Conservation (phyloP, 2,888 invertebrate genomes). For the Mamestra brassicae region DNA sequence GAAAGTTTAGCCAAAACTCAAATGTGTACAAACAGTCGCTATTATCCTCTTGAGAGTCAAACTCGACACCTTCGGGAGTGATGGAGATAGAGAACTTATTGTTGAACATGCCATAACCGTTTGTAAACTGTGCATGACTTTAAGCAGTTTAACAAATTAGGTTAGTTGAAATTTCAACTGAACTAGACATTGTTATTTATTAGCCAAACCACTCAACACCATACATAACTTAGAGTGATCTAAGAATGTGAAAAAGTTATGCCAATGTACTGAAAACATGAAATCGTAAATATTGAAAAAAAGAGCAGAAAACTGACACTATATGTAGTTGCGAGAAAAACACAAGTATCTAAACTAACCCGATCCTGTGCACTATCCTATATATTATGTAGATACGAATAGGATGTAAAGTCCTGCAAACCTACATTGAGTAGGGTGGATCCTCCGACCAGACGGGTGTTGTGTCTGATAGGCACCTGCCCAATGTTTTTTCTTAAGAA, state of each 20-base stretch:
- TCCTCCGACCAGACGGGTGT: no score
- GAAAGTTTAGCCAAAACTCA: slow-evolving; percentile 3
- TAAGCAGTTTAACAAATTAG: slow-evolving; percentile 24
- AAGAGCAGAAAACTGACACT: no score
- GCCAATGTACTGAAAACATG: no score
- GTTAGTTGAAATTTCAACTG: slow-evolving; percentile 19
- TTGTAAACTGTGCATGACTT: slow-evolving; percentile 38
- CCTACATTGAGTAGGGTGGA: no score
- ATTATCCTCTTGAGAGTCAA: slow-evolving; percentile 10
- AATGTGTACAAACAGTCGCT: slow-evolving; percentile 8
- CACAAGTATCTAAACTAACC: no score
- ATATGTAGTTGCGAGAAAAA: no score
- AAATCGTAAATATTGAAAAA: no score
- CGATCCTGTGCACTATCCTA: no score
- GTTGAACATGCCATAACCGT: slow-evolving; percentile 35
- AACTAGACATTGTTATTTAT: not conserved
- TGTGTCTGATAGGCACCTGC: no score
- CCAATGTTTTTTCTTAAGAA: no score
- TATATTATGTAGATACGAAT: no score
- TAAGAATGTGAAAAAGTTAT: not conserved
- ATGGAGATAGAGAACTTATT: slow-evolving; percentile 19
- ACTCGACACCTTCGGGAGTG: slow-evolving; percentile 32
- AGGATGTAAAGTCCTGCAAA: no score
- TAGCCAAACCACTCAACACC: not conserved
- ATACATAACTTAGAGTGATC: not conserved